Base-by-base conservation (phyloP, 2,797 vertebrate genomes). In the Perodicticus potto region DNA sequence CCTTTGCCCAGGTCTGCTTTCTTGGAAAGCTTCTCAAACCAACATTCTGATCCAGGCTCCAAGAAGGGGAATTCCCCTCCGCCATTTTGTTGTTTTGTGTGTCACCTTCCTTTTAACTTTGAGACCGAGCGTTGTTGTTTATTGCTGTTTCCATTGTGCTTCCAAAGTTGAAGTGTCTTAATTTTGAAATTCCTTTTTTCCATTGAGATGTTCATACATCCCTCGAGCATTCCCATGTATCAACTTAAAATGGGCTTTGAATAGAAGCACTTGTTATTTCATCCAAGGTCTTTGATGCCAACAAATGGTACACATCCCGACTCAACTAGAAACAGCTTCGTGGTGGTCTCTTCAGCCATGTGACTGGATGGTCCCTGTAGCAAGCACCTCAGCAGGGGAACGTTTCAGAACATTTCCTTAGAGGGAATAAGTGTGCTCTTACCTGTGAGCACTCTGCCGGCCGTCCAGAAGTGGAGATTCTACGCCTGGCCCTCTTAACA, bases 101-200 rank as follows among this genome's bases (percentile, higher is more conserved):
- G 69, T 67, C 63, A 77, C 16, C 32, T 89, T 94, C 55, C 65
- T 86, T 93, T 94, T 88, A 43, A 91, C 53, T 83, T 91, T 91
- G 11, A 20, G 10, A 16, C 63, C 93, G 67, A 32, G 19, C 17
- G 72, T 78, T n/a, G 22, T n/a, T 94, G 25, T 23, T 95, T 37
- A 25, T 67, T 93, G 61, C 65, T 55, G 2, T 86, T 91, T 61
- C 32, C 55, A 7, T 63, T 27, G 37, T 78, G 49, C n/a, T 91
- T 92, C 53, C 57, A 73, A 86, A 84, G 49, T 86, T 76, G 11
- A 78, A 37, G 5, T 69, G 23, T 95, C 55, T 34, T 67, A 14
- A 3, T 72, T 23, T 82, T 55, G 65, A 67, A 67, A 43, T 91
- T 40, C n/a, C 34, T 78, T 65, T 90, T 49, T 74, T 59, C 72